These are phyloP conservation scores for Fundulus diaphanus DNA, from an alignment of 2,797 vertebrate genomes.

Conservation along the genomic window DNA sequence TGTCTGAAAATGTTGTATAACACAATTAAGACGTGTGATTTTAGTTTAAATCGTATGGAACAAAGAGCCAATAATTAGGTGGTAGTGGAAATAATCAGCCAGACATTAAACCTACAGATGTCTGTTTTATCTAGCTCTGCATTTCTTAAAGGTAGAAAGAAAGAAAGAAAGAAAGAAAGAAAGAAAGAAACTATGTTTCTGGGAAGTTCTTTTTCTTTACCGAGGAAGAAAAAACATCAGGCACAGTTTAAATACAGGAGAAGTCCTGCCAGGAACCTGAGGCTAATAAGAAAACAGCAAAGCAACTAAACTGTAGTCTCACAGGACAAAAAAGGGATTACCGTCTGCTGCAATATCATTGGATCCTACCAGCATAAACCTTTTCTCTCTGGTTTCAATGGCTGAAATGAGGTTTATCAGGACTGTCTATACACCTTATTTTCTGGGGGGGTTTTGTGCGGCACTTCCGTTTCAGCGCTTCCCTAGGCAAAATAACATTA, in stretches of 20 bases:
- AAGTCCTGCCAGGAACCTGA: neutral
- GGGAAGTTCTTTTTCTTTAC: neutral
- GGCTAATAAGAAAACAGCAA: neutral
- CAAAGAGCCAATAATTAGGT: neutral
- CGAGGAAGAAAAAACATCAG: neutral
- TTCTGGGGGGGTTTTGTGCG: no score
- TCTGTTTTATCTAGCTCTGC: neutral
- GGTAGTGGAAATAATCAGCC: neutral
- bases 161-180: neutral
- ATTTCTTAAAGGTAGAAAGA: neutral
- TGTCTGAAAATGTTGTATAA: slow-evolving; percentile 69
- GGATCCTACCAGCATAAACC: neutral
- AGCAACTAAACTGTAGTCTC: neutral
- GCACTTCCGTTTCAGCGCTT: no score
- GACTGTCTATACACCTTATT: no score
- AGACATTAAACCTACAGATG: neutral
- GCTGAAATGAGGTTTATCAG: neutral
- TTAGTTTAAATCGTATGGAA: neutral
- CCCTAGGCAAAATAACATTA: no score
- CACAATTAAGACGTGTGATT: slow-evolving; percentile 8
- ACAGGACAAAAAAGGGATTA: neutral
- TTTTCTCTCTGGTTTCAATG: no score
- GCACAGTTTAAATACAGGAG: neutral
- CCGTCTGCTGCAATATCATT: neutral
- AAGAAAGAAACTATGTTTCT: neutral